Percentiles rank a stretch among this genome's conserved stretches.
These are phyloP conservation scores for Amphipyra tragopoginis DNA, from an alignment of 2,888 invertebrate genomes.

Conservation along the genomic window DNA sequence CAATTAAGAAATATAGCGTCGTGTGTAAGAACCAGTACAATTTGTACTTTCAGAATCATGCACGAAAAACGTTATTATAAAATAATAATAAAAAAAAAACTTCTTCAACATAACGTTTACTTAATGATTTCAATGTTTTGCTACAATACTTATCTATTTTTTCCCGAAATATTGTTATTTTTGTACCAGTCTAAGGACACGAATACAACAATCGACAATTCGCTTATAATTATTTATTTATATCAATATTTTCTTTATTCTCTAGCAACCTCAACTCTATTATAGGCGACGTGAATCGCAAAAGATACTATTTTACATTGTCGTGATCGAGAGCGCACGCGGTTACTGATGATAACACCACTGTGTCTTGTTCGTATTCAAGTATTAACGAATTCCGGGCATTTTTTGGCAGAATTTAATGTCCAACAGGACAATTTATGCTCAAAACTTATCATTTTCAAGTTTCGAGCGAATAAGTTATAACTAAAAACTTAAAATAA, in stretches of 20 bases:
- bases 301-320: slow-evolving; percentile 61
- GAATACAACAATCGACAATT: slow-evolving; percentile 64
- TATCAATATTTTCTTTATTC: slow-evolving; percentile 58
- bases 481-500: slow-evolving; percentile 36
- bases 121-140: slow-evolving; percentile 57
- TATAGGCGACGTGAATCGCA: slow-evolving; percentile 48
- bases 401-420: slow-evolving; percentile 7
- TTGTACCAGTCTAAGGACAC: slow-evolving; percentile 69
- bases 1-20: slow-evolving; percentile 81
- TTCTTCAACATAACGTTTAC: slow-evolving; percentile 70
- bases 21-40: slow-evolving; percentile 75
- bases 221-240: slow-evolving; percentile 62
- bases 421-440: not conserved
- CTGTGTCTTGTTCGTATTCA: slow-evolving; percentile 47
- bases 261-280: slow-evolving; percentile 65
- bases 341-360: slow-evolving; percentile 11
- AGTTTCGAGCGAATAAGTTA: slow-evolving; percentile 13
- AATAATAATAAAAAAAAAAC: slow-evolving; percentile 72
- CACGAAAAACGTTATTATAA: slow-evolving; percentile 77
- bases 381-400: slow-evolving; percentile 2
- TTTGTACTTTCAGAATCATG: slow-evolving; percentile 82
- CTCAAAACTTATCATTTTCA: slow-evolving; percentile 1
- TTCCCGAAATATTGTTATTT: slow-evolving; percentile 60
- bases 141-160: slow-evolving; percentile 64
- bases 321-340: slow-evolving; percentile 41